phyloP scores from a whole-genome alignment of 2,797 vertebrate genomes.

The Pseudomugil tenellus region DNA sequence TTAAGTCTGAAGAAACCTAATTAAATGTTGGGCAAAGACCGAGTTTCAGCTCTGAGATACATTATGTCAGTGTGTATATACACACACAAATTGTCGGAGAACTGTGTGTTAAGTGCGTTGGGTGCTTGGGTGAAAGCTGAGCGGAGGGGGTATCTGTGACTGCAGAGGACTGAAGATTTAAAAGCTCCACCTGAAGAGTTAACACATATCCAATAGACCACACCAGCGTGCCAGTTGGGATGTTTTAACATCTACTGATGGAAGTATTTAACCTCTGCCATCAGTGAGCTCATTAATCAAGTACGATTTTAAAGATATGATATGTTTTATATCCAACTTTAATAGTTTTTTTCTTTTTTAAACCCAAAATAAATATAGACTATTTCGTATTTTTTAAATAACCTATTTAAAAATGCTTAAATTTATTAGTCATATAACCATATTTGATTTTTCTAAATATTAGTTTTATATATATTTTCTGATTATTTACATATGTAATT shows the following conservation, averaged over 20 bases:
- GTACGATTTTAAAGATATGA: no score
- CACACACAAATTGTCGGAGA: slow-evolving; percentile 49
- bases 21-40: slow-evolving; percentile 74
- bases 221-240: slow-evolving; percentile 23
- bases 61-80: slow-evolving; percentile 63
- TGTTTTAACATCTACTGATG: slow-evolving; percentile 49
- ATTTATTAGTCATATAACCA: not conserved
- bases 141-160: slow-evolving; percentile 75
- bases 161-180: slow-evolving; percentile 57
- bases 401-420: no score
- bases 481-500: not conserved
- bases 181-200: slow-evolving; percentile 60
- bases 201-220: slow-evolving; percentile 52
- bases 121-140: slow-evolving; percentile 62
- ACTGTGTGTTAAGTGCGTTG: slow-evolving; percentile 71
- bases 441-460: not conserved
- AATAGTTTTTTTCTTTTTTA: not conserved
- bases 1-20: slow-evolving; percentile 78
- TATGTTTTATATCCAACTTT: not conserved
- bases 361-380: not conserved
- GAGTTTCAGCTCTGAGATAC: slow-evolving; percentile 75
- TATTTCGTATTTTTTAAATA: no score
- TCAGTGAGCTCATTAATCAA: slow-evolving; percentile 21
- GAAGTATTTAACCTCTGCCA: slow-evolving; percentile 49
- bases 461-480: not conserved